Conservation (phyloP, 2,797 vertebrate species). For the Melanotaenia pygmaea region DNA sequence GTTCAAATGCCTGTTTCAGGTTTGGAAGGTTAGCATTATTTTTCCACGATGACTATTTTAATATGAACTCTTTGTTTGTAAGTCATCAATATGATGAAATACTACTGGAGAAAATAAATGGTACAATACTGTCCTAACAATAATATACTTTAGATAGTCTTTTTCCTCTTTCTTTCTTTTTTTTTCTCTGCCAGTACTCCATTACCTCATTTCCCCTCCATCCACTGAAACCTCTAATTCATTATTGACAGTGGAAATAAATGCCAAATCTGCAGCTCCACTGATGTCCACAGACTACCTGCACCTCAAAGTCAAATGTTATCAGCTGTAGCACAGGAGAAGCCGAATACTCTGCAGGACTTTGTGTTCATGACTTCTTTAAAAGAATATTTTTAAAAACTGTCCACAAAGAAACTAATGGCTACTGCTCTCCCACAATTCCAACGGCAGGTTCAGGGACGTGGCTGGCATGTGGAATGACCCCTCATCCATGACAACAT, state of each 20-base stretch:
- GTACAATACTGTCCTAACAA: constrained; percentile 9
- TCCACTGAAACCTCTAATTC: constrained; percentile 25
- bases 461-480: constrained; percentile 87
- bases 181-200: not conserved
- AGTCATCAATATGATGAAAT: constrained; percentile 11
- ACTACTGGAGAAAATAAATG: constrained; percentile 1
- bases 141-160: constrained; percentile 4
- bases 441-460: constrained; percentile 85
- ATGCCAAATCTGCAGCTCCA: constrained; percentile 26
- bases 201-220: not conserved
- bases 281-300: constrained; percentile 35
- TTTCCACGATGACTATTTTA: not conserved
- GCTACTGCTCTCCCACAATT: constrained; percentile 79
- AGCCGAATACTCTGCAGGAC: constrained; percentile 20
- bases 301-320: constrained; percentile 49
- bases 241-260: constrained; percentile 44
- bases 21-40: not conserved
- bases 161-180: constrained; percentile 20
- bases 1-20: not conserved
- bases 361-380: constrained; percentile 48
- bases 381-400: constrained; percentile 32
- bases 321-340: constrained; percentile 29
- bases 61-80: not conserved
- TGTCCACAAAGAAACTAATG: constrained; percentile 69
- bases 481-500: constrained; percentile 85